phyloP scores from a whole-genome alignment of 2,797 vertebrate genomes.

The Pseudochirops corinnae region DNA sequence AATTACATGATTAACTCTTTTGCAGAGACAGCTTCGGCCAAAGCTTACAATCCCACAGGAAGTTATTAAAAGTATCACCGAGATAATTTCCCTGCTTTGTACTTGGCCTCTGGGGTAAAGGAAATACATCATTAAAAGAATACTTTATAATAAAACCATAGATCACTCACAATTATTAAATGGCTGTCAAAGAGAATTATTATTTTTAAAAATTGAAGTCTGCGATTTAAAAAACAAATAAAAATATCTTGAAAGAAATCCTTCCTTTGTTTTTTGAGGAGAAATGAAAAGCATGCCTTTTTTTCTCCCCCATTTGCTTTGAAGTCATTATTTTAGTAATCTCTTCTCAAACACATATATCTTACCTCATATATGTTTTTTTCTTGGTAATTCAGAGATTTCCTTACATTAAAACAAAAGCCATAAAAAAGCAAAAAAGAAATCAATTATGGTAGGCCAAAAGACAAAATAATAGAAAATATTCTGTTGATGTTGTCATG shows the following conservation, averaged over 20 bases:
- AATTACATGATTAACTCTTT: conserved; percentile 91
- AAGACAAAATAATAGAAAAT: conserved; percentile 41
- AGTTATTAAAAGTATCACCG: conserved; percentile 90
- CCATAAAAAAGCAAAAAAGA: conserved; percentile 24
- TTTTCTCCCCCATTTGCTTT: conserved; percentile 70
- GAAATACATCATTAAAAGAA: conserved; percentile 89
- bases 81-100: conserved; percentile 89
- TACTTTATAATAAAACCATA: conserved; percentile 87
- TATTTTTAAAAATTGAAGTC: conserved; percentile 85
- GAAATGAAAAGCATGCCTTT: conserved; percentile 79
- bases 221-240: conserved; percentile 84
- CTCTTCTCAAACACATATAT: conserved; percentile 67
- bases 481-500: not conserved
- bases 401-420: not conserved
- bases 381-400: conserved; percentile 60
- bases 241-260: conserved; percentile 83
- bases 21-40: conserved; percentile 84
- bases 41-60: conserved; percentile 88
- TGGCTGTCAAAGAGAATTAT: conserved; percentile 85
- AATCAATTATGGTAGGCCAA: not conserved
- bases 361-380: conserved; percentile 70
- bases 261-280: conserved; percentile 83
- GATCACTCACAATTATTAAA: conserved; percentile 89
- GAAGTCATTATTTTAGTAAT: conserved; percentile 80
- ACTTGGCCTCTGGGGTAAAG: conserved; percentile 86